Evolutionary conservation across 2,797 vertebrate genomes (phyloP).

Genomic region (Pantherophis vulpinus): DNA sequence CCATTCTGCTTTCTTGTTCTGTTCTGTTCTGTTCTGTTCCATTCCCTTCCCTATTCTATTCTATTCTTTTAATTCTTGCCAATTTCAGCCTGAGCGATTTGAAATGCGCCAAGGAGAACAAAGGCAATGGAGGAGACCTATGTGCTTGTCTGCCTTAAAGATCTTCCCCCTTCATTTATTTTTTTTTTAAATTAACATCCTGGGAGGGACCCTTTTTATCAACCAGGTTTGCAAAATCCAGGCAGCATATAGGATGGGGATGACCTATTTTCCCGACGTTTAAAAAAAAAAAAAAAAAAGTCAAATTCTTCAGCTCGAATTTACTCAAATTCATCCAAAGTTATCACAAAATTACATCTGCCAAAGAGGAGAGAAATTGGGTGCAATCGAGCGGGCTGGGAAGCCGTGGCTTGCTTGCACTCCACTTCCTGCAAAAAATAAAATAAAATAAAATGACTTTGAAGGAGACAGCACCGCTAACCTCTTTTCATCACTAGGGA

Average conservation of each 20-base stretch:
- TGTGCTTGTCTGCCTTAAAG: neutral
- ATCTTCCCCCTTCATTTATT: neutral
- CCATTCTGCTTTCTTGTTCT: too few relatives aligned
- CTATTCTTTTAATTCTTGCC: neutral
- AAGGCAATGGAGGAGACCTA: neutral
- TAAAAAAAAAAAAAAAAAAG: neutral
- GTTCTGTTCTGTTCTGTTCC: too few relatives aligned
- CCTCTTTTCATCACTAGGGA: neutral
- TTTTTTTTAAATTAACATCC: neutral
- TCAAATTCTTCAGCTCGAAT: neutral
- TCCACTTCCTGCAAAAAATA: neutral
- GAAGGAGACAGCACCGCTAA: constrained; percentile 9
- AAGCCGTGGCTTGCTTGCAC: neutral
- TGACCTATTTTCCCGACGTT: neutral
- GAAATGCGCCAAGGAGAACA: neutral
- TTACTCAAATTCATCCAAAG: neutral
- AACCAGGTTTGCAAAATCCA: neutral
- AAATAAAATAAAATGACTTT: neutral
- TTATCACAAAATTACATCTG: neutral
- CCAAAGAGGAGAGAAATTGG: neutral
- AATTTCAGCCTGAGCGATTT: neutral
- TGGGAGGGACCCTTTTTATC: neutral
- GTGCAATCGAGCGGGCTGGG: neutral
- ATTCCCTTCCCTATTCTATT: too few relatives aligned
- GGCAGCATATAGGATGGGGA: neutral